These are phyloP conservation scores for Kryptolebias ocellatus DNA, from an alignment of 2,797 vertebrate genomes.

Conservation along the genomic window DNA sequence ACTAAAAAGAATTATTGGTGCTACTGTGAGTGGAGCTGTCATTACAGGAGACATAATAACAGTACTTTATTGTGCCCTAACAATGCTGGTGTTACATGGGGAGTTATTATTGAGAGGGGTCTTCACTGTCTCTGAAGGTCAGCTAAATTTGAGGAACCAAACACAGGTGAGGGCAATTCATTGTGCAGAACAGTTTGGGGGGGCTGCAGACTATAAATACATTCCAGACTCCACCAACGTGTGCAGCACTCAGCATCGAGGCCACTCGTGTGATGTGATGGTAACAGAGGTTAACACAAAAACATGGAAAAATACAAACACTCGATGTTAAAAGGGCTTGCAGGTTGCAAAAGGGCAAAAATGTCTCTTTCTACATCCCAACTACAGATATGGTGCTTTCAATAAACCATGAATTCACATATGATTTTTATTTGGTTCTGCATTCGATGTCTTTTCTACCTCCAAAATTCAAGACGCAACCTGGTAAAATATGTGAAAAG, in stretches of 20 bases:
- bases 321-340: constrained; percentile 66
- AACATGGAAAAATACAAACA: constrained; percentile 69
- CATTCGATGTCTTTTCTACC: constrained; percentile 1
- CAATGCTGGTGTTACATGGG: constrained; percentile 20
- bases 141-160: constrained; percentile 38
- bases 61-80: constrained; percentile 26
- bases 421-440: constrained; percentile 30
- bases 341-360: constrained; percentile 64
- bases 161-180: constrained; percentile 22
- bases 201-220: constrained; percentile 42
- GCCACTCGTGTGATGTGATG: constrained; percentile 65
- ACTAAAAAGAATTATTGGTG: constrained; percentile 51
- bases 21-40: constrained; percentile 27
- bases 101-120: not conserved
- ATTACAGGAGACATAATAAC: constrained; percentile 33
- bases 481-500: constrained; percentile 26
- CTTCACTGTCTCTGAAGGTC: constrained; percentile 19
- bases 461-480: not conserved
- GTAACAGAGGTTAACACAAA: constrained; percentile 67
- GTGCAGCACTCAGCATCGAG: constrained; percentile 51
- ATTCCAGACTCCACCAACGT: constrained; percentile 43
- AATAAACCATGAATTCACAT: constrained; percentile 42
- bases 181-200: constrained; percentile 27
- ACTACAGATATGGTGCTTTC: constrained; percentile 42
- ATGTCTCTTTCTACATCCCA: constrained; percentile 42